Conservation (phyloP, 2,113 vertebrate genomes). For the Alces alces region DNA sequence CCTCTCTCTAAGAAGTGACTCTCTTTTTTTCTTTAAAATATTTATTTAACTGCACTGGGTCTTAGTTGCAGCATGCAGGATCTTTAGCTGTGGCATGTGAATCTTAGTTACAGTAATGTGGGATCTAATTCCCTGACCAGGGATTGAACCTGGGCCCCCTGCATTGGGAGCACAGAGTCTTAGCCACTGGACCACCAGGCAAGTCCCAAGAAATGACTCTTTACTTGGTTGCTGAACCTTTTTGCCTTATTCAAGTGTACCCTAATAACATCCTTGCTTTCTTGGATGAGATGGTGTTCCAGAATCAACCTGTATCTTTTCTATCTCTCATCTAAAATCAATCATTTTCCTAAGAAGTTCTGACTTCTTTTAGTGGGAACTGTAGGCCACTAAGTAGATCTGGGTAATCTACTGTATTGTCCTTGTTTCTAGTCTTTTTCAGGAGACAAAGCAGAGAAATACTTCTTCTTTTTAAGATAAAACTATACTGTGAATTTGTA, state of each 20-base stretch:
- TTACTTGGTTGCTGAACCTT: neutral
- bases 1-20: neutral
- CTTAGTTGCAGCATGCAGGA: neutral
- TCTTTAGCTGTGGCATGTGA: neutral
- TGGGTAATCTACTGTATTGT: neutral
- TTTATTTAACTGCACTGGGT: neutral
- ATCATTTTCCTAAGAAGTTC: neutral
- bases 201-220: neutral
- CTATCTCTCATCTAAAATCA: neutral
- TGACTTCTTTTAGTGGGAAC: neutral
- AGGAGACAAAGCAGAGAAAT: neutral
- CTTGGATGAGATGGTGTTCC: neutral
- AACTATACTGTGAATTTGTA: neutral
- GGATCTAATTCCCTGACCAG: neutral
- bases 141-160: neutral
- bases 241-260: neutral
- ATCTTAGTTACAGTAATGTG: neutral
- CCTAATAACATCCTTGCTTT: neutral
- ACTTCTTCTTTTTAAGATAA: neutral
- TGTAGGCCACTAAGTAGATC: neutral
- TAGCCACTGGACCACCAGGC: neutral
- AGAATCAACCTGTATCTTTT: neutral
- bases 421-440: neutral
- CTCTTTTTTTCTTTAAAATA: neutral
- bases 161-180: neutral